Evolutionary conservation across 1,140 invertebrate genomes (phyloP).

Genomic region (Neoseiulus cucumeris): DNA sequence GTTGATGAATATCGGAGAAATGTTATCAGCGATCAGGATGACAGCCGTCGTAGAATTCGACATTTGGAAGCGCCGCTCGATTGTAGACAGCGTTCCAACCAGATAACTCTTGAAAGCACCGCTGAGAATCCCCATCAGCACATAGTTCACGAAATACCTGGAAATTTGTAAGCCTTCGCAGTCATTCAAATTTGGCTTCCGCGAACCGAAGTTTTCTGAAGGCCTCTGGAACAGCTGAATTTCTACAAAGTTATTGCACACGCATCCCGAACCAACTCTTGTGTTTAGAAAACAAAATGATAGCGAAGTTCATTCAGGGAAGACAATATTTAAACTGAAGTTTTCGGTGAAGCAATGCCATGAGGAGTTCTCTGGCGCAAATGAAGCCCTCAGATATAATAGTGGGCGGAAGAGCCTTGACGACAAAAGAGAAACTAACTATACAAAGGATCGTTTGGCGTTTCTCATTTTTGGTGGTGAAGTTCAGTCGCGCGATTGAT

Average conservation of each 20-base stretch:
- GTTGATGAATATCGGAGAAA: slow-evolving; percentile 12
- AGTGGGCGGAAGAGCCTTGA: no score
- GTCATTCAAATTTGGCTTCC: not conserved
- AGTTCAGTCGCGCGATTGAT: no score
- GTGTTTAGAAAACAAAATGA: not conserved
- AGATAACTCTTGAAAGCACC: slow-evolving; percentile 50
- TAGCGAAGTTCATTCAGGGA: not conserved
- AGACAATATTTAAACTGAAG: not conserved
- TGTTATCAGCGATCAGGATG: slow-evolving; percentile 16
- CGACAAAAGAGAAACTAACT: no score
- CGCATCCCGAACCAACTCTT: not conserved
- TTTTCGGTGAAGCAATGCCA: not conserved
- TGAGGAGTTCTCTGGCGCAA: not conserved
- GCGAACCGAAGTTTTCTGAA: not conserved
- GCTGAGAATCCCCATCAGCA: slow-evolving; percentile 46
- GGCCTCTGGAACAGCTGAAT: no score
- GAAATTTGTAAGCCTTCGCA: not conserved
- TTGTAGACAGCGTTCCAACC: slow-evolving; percentile 50
- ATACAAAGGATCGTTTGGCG: no score
- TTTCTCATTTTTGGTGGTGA: no score
- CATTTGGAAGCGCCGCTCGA: slow-evolving; percentile 56
- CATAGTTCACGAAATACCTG: slow-evolving; percentile 44
- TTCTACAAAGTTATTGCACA: not conserved
- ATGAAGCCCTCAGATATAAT: no score
- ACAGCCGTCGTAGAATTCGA: slow-evolving; percentile 47